phyloP scores from a whole-genome alignment of 1,140 invertebrate genomes.

The Laodelphax striatellus region DNA sequence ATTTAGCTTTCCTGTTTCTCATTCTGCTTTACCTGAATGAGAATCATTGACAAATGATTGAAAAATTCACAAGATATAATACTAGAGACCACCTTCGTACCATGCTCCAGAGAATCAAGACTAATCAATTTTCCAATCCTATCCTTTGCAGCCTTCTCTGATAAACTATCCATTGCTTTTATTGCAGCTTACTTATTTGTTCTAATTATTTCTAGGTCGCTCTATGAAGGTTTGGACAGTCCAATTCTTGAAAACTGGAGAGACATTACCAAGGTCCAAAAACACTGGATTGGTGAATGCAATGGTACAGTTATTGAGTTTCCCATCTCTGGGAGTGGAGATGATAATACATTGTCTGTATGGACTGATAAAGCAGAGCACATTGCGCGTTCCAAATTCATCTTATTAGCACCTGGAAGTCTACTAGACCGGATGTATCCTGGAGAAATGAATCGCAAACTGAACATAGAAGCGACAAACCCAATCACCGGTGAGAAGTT shows the following conservation, averaged over 20 bases:
- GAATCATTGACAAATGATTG: no score
- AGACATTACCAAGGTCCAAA: conserved; percentile 83
- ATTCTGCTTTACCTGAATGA: no score
- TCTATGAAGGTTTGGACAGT: conserved; percentile 60
- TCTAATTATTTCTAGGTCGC: conserved; percentile 28
- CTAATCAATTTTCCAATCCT: no score
- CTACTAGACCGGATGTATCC: conserved; percentile 33
- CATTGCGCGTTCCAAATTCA: conserved; percentile 36
- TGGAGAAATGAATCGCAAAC: conserved; percentile 22
- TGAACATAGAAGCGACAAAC: conserved; percentile 50
- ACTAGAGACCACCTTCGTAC: no score
- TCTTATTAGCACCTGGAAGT: conserved; percentile 42
- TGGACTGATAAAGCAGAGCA: conserved; percentile 72
- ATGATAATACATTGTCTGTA: conserved; percentile 36
- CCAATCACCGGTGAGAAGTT: conserved; percentile 57
- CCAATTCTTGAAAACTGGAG: conserved; percentile 58
- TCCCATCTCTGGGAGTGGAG: conserved; percentile 37
- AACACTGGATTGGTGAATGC: conserved; percentile 92
- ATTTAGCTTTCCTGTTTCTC: no score
- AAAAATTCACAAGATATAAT: no score
- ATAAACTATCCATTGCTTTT: no score
- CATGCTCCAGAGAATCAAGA: no score
- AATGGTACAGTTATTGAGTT: conserved; percentile 70
- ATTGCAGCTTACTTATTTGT: no score
- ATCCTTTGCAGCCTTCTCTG: no score